phyloP scores from a whole-genome alignment of 2,888 invertebrate genomes.

The Leptopilina myrica region DNA sequence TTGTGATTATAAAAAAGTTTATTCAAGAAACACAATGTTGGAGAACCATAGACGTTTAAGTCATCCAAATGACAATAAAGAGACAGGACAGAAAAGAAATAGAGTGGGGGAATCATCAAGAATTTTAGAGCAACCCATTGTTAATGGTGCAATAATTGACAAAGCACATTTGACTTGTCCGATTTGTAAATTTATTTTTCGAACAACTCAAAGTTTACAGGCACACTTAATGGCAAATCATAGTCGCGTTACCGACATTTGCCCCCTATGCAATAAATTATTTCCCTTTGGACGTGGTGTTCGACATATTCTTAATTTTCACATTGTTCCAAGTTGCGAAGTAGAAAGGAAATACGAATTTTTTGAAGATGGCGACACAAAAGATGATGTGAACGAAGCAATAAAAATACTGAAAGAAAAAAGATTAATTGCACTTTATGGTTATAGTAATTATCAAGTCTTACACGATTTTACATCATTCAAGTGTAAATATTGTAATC shows the following conservation, averaged over 20 bases:
- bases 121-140: too few species aligned
- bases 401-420: conserved; percentile 56
- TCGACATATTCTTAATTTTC: conserved; percentile 61
- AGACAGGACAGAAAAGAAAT: background rate
- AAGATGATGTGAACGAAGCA: conserved; percentile 56
- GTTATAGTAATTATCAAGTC: conserved; percentile 53
- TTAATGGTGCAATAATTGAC: background rate
- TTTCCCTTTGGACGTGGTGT: conserved; percentile 57
- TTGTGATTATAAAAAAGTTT: conserved; percentile 56
- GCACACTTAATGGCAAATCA: conserved; percentile 59
- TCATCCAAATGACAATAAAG: conserved; percentile 32
- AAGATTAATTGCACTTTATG: conserved; percentile 57
- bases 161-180: conserved; percentile 3
- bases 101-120: background rate
- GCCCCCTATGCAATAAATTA: conserved; percentile 59
- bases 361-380: conserved; percentile 34
- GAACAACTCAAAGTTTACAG: background rate
- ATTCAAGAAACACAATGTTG: conserved; percentile 57
- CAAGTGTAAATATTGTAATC: conserved; percentile 53
- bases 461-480: conserved; percentile 38
- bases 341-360: background rate
- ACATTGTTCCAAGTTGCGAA: conserved; percentile 51
- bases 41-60: conserved; percentile 49
- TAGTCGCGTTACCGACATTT: conserved; percentile 53
- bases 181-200: conserved; percentile 1